Percentiles rank a stretch among this genome's conserved stretches.
These are phyloP conservation scores for Dascillus cervinus DNA, from an alignment of 2,888 invertebrate genomes.

Conservation along the genomic window DNA sequence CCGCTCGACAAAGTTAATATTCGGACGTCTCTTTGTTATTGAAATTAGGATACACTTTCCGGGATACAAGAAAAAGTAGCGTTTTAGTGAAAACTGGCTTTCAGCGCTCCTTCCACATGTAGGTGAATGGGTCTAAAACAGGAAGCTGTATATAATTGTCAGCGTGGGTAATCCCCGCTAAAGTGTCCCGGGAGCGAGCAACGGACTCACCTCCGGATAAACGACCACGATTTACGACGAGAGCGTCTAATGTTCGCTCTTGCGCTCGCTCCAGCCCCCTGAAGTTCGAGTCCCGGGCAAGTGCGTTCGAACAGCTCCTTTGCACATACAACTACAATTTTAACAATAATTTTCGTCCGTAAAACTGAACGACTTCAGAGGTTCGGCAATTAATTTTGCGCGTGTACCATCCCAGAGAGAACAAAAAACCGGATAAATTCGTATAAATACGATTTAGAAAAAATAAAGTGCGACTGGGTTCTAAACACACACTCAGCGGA, in stretches of 20 bases:
- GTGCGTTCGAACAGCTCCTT: constrained; percentile 8
- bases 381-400: constrained; percentile 12
- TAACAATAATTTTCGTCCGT: neutral
- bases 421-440: constrained; percentile 4
- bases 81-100: neutral
- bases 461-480: constrained; percentile 4
- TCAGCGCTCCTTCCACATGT: constrained; percentile 5
- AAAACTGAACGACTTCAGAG: constrained; percentile 1
- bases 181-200: constrained; percentile 48
- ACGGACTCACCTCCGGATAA: constrained; percentile 48
- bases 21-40: too few species aligned
- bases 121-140: constrained; percentile 17
- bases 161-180: constrained; percentile 51
- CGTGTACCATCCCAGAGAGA: constrained; percentile 1
- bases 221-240: constrained; percentile 53
- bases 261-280: constrained; percentile 41
- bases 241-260: constrained; percentile 48
- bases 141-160: constrained; percentile 45
- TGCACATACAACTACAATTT: neutral
- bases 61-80: too few species aligned
- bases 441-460: constrained; percentile 7
- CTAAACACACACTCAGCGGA: constrained; percentile 4
- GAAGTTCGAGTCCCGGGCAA: constrained; percentile 11
- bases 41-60: too few species aligned
- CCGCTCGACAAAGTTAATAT: too few species aligned